These are phyloP conservation scores for Sebastes dallii DNA, from an alignment of 2,797 vertebrate genomes.

Conservation along the genomic window DNA sequence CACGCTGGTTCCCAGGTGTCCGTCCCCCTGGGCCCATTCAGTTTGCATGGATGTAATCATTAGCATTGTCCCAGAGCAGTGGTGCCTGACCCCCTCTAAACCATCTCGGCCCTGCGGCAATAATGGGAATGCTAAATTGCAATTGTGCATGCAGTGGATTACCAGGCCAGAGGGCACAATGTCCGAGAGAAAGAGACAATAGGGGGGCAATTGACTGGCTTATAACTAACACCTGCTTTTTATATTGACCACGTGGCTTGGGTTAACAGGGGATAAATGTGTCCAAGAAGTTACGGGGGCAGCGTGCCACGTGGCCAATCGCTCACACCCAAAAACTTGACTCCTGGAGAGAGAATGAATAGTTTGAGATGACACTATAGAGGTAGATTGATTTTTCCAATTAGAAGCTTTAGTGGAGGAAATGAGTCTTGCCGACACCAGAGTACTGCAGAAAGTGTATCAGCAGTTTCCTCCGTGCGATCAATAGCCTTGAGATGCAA, in stretches of 20 bases:
- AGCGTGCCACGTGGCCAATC: not conserved
- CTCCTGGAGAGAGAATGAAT: constrained; percentile 8
- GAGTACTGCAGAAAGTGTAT: constrained; percentile 62
- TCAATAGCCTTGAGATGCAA: constrained; percentile 65
- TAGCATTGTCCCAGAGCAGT: constrained; percentile 71
- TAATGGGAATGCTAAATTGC: constrained; percentile 76
- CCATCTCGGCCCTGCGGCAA: constrained; percentile 56
- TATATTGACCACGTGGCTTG: constrained; percentile 31
- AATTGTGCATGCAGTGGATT: constrained; percentile 71
- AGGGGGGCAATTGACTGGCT: constrained; percentile 48
- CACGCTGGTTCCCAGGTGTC: constrained; percentile 48
- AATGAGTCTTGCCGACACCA: constrained; percentile 52
- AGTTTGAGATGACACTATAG: constrained; percentile 15
- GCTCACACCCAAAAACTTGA: not conserved
- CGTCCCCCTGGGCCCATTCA: constrained; percentile 37
- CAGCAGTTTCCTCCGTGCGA: constrained; percentile 62
- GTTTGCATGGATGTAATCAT: constrained; percentile 57
- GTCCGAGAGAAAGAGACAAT: constrained; percentile 55
- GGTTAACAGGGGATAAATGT: constrained; percentile 37
- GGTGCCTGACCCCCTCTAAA: constrained; percentile 71
- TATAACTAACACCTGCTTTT: constrained; percentile 64
- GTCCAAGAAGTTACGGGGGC: constrained; percentile 11
- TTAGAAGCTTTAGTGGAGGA: constrained; percentile 55
- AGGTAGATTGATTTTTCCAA: constrained; percentile 53
- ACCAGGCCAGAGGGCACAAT: constrained; percentile 55